Percentiles rank a stretch among this genome's conserved stretches.
Evolutionary conservation across 2,888 invertebrate species (phyloP).

Genomic region (Drosophila mayaguana): DNA sequence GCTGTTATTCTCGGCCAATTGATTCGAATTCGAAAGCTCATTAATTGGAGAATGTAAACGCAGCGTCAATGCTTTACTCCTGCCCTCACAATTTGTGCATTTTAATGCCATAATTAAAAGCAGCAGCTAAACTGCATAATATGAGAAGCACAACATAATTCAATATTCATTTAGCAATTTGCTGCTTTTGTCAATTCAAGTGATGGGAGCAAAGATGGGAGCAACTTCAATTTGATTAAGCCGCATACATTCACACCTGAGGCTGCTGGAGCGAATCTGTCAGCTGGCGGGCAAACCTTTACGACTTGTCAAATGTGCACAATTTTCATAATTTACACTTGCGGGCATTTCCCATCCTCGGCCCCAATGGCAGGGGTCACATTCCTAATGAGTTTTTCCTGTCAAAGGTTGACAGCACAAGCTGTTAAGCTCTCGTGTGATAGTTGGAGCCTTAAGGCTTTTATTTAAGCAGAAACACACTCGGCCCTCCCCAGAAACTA

Average conservation of each 20-base stretch:
- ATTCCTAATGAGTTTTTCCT: slow-evolving; percentile 65
- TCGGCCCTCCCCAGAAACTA: not conserved
- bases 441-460: slow-evolving; percentile 12
- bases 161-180: slow-evolving; percentile 47
- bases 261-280: slow-evolving; percentile 35
- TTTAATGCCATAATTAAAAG: slow-evolving; percentile 32
- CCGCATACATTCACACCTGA: slow-evolving; percentile 12
- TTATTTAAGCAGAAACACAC: not conserved
- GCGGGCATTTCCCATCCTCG: slow-evolving; percentile 23
- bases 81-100: slow-evolving; percentile 17
- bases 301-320: slow-evolving; percentile 68
- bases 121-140: not conserved
- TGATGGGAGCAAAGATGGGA: slow-evolving; percentile 52
- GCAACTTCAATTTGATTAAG: slow-evolving; percentile 67
- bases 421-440: slow-evolving; percentile 34
- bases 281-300: slow-evolving; percentile 57
- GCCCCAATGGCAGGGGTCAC: slow-evolving; percentile 31
- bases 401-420: slow-evolving; percentile 61
- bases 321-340: slow-evolving; percentile 64
- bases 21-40: slow-evolving; percentile 14
- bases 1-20: slow-evolving; percentile 25
- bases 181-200: slow-evolving; percentile 43
- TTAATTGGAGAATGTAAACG: slow-evolving; percentile 26
- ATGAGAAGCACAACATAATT: slow-evolving; percentile 45
- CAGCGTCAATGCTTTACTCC: slow-evolving; percentile 12